Percentiles rank a stretch among this genome's conserved stretches.
Evolutionary conservation across 2,797 vertebrate species (phyloP).

Genomic region (Gymnothorax reevesii): DNA sequence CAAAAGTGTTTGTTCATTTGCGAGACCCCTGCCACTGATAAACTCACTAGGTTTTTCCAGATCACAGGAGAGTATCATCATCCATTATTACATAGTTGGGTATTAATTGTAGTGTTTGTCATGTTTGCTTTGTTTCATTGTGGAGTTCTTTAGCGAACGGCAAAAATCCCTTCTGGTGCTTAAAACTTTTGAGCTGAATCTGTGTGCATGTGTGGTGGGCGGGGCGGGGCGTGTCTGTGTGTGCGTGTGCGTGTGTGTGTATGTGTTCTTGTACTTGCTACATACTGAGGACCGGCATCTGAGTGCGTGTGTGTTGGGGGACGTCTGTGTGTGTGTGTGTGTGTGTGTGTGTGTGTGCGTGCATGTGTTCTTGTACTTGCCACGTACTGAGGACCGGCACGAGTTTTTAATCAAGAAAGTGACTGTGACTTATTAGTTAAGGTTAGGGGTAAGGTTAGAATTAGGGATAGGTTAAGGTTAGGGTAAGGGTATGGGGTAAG

Average conservation of each 20-base stretch:
- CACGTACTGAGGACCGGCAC: too few species aligned
- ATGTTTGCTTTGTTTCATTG: not conserved
- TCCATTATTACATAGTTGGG: not conserved
- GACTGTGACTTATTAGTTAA: too few species aligned
- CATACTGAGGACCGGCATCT: too few species aligned
- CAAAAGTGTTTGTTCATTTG: too few species aligned
- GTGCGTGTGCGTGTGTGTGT: not conserved
- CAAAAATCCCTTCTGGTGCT: not conserved
- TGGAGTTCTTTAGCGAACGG: not conserved
- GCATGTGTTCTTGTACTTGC: constrained; percentile 22
- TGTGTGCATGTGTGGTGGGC: not conserved
- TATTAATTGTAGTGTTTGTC: not conserved
- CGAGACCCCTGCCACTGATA: too few species aligned
- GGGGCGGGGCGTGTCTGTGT: not conserved
- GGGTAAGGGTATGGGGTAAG: too few species aligned
- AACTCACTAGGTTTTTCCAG: too few species aligned
- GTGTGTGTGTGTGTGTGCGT: not conserved
- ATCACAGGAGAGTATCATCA: not conserved
- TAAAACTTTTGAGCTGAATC: not conserved
- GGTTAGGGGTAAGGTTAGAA: too few species aligned
- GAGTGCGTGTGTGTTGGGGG: not conserved
- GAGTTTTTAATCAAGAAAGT: too few species aligned
- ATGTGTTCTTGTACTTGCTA: too few species aligned
- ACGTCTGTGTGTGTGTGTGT: too few species aligned
- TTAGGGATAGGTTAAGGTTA: too few species aligned